These are phyloP conservation scores for Centruroides sculpturatus DNA, from an alignment of 1,140 invertebrate genomes.

Conservation along the genomic window DNA sequence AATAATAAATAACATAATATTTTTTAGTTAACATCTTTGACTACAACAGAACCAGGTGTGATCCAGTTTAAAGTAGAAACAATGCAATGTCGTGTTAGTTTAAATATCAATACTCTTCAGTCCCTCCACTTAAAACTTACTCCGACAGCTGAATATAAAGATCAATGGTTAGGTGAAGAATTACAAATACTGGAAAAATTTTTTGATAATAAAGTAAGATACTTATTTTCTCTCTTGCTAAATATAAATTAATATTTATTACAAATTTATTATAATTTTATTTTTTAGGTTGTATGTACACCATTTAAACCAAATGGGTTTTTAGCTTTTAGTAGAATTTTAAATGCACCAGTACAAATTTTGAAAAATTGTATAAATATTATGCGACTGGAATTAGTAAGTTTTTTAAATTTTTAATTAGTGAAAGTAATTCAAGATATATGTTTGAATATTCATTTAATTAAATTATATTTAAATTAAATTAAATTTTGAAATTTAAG, in stretches of 20 bases:
- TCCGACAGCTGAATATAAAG: slow-evolving; percentile 63
- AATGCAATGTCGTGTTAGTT: slow-evolving; percentile 64
- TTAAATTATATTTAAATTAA: not conserved
- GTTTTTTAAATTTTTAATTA: slow-evolving; percentile 4
- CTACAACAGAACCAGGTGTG: slow-evolving; percentile 64
- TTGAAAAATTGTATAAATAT: slow-evolving; percentile 84
- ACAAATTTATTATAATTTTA: not conserved
- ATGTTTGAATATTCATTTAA: not conserved
- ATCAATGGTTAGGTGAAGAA: slow-evolving; percentile 73
- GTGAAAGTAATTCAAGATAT: not conserved
- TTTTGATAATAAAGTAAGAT: slow-evolving; percentile 64
- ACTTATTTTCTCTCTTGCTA: not conserved
- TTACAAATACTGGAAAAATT: slow-evolving; percentile 76
- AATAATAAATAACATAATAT: no score
- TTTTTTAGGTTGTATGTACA: slow-evolving; percentile 37
- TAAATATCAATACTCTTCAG: slow-evolving; percentile 74
- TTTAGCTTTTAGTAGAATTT: slow-evolving; percentile 60
- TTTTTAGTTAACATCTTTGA: slow-evolving; percentile 43
- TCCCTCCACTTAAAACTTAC: slow-evolving; percentile 78
- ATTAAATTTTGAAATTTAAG: not conserved
- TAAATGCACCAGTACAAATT: slow-evolving; percentile 65
- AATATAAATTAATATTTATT: not conserved
- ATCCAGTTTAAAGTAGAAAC: slow-evolving; percentile 75
- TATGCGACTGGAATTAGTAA: slow-evolving; percentile 60
- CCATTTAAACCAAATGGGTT: slow-evolving; percentile 80